Base-by-base conservation (phyloP, 2,888 invertebrate genomes). In the Melipona beecheii region DNA sequence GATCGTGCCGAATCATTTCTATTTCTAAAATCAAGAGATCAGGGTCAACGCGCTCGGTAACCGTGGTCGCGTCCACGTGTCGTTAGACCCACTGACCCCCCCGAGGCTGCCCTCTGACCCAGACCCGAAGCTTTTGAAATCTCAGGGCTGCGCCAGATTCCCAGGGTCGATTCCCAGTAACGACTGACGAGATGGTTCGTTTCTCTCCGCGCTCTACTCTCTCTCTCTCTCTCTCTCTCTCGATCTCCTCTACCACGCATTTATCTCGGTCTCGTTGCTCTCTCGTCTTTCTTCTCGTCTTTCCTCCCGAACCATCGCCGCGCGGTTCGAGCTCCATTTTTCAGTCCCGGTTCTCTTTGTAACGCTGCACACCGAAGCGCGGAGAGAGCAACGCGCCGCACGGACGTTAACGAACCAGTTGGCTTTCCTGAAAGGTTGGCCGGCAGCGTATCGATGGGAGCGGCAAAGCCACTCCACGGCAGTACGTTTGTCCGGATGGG, bases 1-100 rank as follows among this genome's bases (percentile, higher is more conserved):
- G 81, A 88, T 89, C 76, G 65, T 84, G 85, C 83, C 84, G 87
- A 88, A 88, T 89, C 88, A 86, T 87, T 87, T 84, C 90, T 90
- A 87, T 81, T 88, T 89, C 84, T 84, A 86, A 89, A 87, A 86
- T 88, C 75, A 60, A 77, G 77, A 77, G 86, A 88, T 87, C 77
- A 84, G 75, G 90, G 90, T 89, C 89, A 86, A 76, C 71, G 86
- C 13, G 74, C 81, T 27, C 50, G 24, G 52, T 66, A 78, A 43
- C 11, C 19, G 2, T 4, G 62, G 75, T 54, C 64, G 64, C 64
- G 64, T 81, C 78, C 86, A 86, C 86, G 89, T 89, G 89, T 87
- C 89, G 60, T 64, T 79, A 49, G 68, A 58, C 56, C 9, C 43
- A 1, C n/a, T 52, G 50, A 17, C 6, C 19, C 52, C 19, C 52